Percentiles rank a stretch among this genome's conserved stretches.
Conservation (phyloP, 2,113 vertebrate genomes). For the Accipiter cooperii region DNA sequence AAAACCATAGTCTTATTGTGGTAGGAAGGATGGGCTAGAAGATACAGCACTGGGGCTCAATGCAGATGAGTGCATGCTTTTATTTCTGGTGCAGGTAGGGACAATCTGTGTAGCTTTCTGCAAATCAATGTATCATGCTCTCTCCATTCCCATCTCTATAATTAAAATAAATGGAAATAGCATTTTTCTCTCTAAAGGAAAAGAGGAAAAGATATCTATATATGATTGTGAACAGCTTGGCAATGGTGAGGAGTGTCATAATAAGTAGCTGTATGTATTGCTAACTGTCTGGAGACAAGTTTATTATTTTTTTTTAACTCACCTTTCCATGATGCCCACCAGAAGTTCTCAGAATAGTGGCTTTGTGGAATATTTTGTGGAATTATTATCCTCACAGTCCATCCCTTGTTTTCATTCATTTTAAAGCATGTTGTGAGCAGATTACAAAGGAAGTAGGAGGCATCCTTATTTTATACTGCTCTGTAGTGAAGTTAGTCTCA, state of each 20-base stretch:
- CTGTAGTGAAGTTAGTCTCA: neutral
- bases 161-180: neutral
- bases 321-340: neutral
- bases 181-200: neutral
- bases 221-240: neutral
- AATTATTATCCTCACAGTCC: neutral
- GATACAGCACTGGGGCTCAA: fast-evolving
- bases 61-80: neutral
- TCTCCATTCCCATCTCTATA: neutral
- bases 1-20: neutral
- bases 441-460: neutral
- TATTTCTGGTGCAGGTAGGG: neutral
- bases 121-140: neutral
- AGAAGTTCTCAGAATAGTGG: neutral
- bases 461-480: neutral
- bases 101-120: neutral
- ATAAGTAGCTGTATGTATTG: neutral
- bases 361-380: neutral
- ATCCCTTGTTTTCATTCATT: neutral
- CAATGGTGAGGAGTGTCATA: fast-evolving
- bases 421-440: neutral
- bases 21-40: neutral
- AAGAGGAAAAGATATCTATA: neutral
- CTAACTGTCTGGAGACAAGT: neutral
- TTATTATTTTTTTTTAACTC: neutral